Evolutionary conservation across 2,113 vertebrate species (phyloP).

Genomic region (Pygoscelis adeliae): DNA sequence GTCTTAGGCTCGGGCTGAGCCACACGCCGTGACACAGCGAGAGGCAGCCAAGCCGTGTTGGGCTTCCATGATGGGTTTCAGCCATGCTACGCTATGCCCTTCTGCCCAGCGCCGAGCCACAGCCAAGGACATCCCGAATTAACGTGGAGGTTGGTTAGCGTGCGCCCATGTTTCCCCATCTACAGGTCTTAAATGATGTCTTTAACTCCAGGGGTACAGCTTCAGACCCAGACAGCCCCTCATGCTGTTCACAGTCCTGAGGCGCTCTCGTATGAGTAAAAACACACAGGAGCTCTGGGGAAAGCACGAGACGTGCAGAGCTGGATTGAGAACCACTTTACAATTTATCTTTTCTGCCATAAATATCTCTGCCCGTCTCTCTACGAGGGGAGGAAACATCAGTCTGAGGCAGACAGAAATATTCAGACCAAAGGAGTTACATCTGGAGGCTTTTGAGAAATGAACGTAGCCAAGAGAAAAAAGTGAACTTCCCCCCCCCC

Average conservation of each 20-base stretch:
- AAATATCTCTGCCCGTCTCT: neutral
- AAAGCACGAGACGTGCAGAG: neutral
- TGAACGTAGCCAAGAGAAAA: neutral
- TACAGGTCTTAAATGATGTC: neutral
- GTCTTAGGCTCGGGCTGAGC: neutral
- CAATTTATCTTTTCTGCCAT: neutral
- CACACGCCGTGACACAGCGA: rapidly evolving
- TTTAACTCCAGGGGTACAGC: neutral
- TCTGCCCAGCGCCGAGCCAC: neutral
- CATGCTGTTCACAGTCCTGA: neutral
- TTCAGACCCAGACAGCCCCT: neutral
- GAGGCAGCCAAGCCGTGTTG: neutral
- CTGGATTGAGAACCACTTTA: neutral
- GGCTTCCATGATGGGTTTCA: neutral
- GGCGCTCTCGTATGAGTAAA: neutral
- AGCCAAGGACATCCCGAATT: neutral
- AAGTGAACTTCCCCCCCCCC: neutral
- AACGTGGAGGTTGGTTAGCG: neutral
- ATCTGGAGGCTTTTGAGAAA: neutral
- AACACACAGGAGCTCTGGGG: neutral
- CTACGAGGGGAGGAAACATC: neutral
- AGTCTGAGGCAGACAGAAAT: neutral
- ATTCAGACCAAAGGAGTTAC: neutral
- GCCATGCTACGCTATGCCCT: neutral
- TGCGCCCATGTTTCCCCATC: neutral